Evolutionary conservation across 2,888 invertebrate genomes (phyloP), one percentile per base, ranked within the genome.

Genomic region (Pelosia muscerda): DNA sequence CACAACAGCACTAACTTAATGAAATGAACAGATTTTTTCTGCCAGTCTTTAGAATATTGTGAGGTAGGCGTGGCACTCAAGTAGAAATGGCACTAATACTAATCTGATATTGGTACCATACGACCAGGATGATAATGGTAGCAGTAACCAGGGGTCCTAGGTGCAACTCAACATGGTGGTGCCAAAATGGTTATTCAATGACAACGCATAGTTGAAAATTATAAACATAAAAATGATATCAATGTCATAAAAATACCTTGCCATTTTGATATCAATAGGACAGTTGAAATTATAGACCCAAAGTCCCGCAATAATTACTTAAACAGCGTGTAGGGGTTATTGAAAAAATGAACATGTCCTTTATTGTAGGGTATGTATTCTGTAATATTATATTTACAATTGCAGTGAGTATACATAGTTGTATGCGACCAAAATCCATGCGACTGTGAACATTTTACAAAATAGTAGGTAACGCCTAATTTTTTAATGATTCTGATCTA

Each of bases 1-100:
- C 42, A 53, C 68, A 66, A 26, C 19, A 6, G 19, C 42, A 42
- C 49, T 49, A n/a, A n/a, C 19, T 6, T 49, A 9, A 49, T n/a
- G 19, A 49, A 49, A 9, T 49, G 19, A n/a, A n/a, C n/a, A 49
- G 19, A 42, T 6, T 19, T 42, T 19, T 19, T 42, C n/a, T 42
- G 19, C 42, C 15, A 42, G 1, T 19, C 42, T 2, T 19, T 42
- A 6, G 5, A 15, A 42, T 38, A 15, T 42, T 19, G 42, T 19
- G 5, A 19, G 19, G 2, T 42, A 42, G 42, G 19, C 19, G 19
- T 49, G n/a, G 42, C 42, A 4, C 15, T 42, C 19, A 19, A 19
- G 42, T 19, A 42, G 19, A 19, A 42, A 42, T 49, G n/a, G 5
- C 0, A 9, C 49, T n/a, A n/a, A 6, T 19, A 19, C 49, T 9